These are phyloP conservation scores for Anolis sagrei DNA, from an alignment of 2,113 vertebrate species.

Conservation along the genomic window DNA sequence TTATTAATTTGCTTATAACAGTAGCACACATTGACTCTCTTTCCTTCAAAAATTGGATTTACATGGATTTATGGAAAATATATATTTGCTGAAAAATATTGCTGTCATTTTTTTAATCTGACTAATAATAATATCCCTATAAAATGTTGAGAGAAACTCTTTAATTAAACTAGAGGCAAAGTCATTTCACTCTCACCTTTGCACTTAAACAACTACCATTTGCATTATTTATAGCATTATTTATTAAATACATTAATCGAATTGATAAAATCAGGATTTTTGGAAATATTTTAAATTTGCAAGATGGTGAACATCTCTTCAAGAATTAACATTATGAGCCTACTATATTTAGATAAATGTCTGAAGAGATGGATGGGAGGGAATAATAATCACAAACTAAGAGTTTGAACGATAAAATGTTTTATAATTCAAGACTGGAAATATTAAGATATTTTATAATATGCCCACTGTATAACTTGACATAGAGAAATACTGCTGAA, in stretches of 20 bases:
- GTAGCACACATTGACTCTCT: background rate
- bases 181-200: background rate
- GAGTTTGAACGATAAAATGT: constrained; percentile 71
- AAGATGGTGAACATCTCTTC: constrained; percentile 52
- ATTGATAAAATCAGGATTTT: constrained; percentile 18
- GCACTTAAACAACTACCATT: background rate
- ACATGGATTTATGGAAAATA: background rate
- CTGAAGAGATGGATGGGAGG: constrained; percentile 70
- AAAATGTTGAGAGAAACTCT: constrained; percentile 15
- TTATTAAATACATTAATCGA: constrained; percentile 22
- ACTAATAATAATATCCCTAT: constrained; percentile 19
- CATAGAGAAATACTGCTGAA: constrained; percentile 77
- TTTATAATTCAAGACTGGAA: constrained; percentile 63
- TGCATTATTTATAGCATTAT: constrained; percentile 24
- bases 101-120: background rate
- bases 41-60: background rate
- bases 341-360: constrained; percentile 73
- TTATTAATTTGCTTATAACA: background rate
- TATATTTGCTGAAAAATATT: constrained; percentile 7
- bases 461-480: constrained; percentile 63
- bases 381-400: constrained; percentile 75
- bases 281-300: constrained; percentile 54
- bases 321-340: constrained; percentile 64
- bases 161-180: constrained; percentile 36
- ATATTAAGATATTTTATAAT: constrained; percentile 73